phyloP scores from a whole-genome alignment of 2,113 vertebrate species.

The Nerophis ophidion region DNA sequence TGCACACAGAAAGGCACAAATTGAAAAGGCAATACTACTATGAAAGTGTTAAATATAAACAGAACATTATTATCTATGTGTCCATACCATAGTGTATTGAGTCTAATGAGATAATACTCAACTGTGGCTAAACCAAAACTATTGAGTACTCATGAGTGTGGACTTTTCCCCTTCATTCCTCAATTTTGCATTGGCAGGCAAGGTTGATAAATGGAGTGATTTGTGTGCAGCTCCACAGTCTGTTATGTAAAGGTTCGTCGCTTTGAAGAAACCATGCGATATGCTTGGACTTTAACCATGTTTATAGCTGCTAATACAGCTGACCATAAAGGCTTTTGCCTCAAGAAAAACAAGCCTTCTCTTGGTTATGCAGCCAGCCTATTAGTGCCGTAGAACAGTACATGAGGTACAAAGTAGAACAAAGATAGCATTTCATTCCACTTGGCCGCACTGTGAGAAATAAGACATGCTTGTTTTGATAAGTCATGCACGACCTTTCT shows the following conservation, averaged over 20 bases:
- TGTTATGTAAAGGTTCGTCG: constrained; percentile 10
- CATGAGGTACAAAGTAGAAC: constrained; percentile 22
- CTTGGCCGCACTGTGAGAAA: not conserved
- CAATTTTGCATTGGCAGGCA: not conserved
- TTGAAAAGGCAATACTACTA: no score
- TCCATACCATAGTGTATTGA: no score
- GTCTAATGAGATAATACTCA: no score
- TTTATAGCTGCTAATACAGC: constrained; percentile 12
- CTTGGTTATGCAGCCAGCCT: constrained; percentile 2
- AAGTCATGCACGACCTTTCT: constrained; percentile 1
- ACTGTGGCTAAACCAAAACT: no score
- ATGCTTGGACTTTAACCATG: constrained; percentile 37
- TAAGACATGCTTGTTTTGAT: not conserved
- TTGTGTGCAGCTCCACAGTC: not conserved
- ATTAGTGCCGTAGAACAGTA: constrained; percentile 50
- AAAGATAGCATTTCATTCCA: constrained; percentile 12
- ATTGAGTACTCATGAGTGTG: not conserved
- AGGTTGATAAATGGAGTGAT: not conserved
- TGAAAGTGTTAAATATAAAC: no score
- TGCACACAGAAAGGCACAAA: no score
- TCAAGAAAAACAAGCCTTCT: constrained; percentile 1
- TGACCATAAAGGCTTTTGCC: constrained; percentile 12
- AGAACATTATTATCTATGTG: no score
- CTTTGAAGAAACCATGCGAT: constrained; percentile 15
- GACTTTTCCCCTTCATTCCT: not conserved